Base-by-base conservation (phyloP, 2,888 invertebrate species). In the Tanaodytes sp. region DNA sequence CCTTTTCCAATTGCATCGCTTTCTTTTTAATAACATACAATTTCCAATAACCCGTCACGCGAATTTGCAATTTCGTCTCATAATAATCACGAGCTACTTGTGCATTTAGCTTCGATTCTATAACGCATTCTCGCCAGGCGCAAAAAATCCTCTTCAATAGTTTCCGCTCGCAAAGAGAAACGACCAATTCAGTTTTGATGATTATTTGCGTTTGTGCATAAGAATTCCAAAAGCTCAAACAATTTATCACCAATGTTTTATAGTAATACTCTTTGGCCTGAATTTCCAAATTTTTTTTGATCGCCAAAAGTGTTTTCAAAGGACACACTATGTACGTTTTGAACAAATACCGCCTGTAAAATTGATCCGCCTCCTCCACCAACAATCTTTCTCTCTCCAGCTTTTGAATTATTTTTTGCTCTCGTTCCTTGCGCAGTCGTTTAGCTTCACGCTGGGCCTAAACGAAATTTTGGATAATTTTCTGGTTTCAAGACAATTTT, bases 41-140 rank as follows among this genome's bases (percentile, higher is more conserved):
- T 1, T 85, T 81, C 86, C 91, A 90, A 61, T 84, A 84, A 30
- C 84, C 84, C 48, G 91, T 88, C 45, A 85, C 85, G 37, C 85
- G 77, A 48, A 88, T 88, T 42, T 86, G 86, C n/a, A 90, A 77
- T 73, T 88, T 89, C 58, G 91, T 85, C 67, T 92, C 91, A 74
- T 89, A 89, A 83, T 91, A 91, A 81, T 93, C 93, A 57, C 89
- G 88, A 2, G 93, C 93, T 1, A 92, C 91, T 85, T 91, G 90
- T 76, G 87, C 86, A 79, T 90, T 90, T 71, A 88, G 85, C 6
- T 62, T 77, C n/a, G 62, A 71, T 19, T 75, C 69, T 16, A 61
- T 72, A 0, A 72, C 58, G 2, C 65, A 20, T 1, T 65, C 37
- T 42, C 64, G 74, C 84, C 83, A 84, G 12, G 74, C 45, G 16